phyloP scores from a whole-genome alignment of 2,888 invertebrate genomes.

The Pterostichus madidus region DNA sequence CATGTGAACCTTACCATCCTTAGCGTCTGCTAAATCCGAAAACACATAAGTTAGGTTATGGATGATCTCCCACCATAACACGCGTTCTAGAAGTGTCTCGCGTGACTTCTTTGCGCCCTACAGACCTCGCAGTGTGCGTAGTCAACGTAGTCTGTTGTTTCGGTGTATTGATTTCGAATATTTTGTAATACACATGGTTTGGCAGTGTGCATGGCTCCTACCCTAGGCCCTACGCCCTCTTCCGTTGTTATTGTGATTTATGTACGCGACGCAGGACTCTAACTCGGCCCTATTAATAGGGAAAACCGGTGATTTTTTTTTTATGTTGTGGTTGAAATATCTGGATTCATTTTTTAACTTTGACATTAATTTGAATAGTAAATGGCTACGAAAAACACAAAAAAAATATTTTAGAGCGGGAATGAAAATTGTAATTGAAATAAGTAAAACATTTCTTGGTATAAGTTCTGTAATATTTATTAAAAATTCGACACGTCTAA shows the following conservation, averaged over 20 bases:
- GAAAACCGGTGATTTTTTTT: constrained; percentile 59
- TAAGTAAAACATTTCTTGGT: no score
- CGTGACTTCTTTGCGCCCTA: constrained; percentile 22
- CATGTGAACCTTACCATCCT: neutral
- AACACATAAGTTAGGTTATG: constrained; percentile 31
- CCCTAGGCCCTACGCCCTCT: constrained; percentile 52
- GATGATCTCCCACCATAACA: constrained; percentile 12
- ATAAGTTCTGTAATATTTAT: no score
- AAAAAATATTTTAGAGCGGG: no score
- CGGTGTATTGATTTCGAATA: constrained; percentile 63
- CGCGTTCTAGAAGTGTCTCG: neutral
- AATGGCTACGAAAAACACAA: neutral
- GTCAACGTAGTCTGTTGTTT: constrained; percentile 32
- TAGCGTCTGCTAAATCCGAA: neutral
- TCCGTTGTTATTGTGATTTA: constrained; percentile 63
- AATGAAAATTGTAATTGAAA: no score
- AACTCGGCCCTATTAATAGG: constrained; percentile 51
- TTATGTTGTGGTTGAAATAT: constrained; percentile 42
- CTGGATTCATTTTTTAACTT: constrained; percentile 41
- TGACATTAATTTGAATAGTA: constrained; percentile 24
- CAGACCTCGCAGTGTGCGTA: neutral
- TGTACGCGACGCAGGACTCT: constrained; percentile 8
- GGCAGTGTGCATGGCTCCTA: constrained; percentile 30
- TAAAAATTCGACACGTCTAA: no score
- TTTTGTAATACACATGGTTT: constrained; percentile 66